Percentiles rank a stretch among this genome's conserved stretches.
phyloP scores from a whole-genome alignment of 2,113 vertebrate species.

The Dendrocopos noguchii region DNA sequence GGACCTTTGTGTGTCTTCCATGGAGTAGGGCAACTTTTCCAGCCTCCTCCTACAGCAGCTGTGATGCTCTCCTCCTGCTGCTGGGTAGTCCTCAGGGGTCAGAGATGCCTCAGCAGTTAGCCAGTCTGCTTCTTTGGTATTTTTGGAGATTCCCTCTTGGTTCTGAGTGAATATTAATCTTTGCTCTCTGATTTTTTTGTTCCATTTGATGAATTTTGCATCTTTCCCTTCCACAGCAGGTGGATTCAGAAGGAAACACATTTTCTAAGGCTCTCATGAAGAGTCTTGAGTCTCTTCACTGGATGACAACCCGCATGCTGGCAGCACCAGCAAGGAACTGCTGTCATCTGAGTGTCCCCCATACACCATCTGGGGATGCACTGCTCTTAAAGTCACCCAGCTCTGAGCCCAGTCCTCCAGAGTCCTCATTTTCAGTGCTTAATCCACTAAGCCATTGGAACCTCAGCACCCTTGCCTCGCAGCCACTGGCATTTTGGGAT shows the following conservation, averaged over 20 bases:
- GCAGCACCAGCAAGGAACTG: not conserved
- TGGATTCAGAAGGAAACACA: not conserved
- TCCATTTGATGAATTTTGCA: not conserved
- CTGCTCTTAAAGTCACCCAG: not conserved
- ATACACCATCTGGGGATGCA: not conserved
- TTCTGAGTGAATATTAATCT: not conserved
- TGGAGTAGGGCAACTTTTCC: not conserved
- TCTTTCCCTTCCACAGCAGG: fast-evolving
- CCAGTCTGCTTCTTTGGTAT: not conserved
- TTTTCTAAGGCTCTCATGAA: not conserved
- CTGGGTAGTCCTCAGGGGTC: not conserved
- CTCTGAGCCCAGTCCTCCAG: not conserved
- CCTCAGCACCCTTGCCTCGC: not conserved
- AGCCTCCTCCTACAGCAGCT: not conserved
- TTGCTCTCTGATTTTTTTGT: not conserved
- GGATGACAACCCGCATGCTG: not conserved
- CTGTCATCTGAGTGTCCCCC: not conserved
- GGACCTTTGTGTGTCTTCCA: not conserved
- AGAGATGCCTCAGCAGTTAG: not conserved
- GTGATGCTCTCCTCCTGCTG: not conserved
- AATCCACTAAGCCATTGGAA: not conserved
- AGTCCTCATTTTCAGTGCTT: fast-evolving
- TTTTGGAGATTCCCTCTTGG: not conserved
- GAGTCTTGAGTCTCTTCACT: not conserved
- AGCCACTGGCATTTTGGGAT: not conserved